These are phyloP conservation scores for Conops quadrifasciatus DNA, from an alignment of 2,888 invertebrate genomes.

Conservation along the genomic window DNA sequence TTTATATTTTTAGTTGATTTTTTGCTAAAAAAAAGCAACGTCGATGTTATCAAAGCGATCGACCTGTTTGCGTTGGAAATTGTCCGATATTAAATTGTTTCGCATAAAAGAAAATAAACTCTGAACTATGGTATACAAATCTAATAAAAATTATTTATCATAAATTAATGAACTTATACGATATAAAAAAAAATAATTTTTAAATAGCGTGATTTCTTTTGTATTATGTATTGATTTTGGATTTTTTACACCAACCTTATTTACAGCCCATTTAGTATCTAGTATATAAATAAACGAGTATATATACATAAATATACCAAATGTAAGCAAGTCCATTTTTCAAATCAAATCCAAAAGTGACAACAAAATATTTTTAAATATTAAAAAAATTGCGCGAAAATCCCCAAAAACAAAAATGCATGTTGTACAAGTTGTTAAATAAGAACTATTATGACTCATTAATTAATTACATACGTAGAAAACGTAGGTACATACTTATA, in stretches of 20 bases:
- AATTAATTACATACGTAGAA: conserved; percentile 7
- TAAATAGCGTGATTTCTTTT: conserved; percentile 46
- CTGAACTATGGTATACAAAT: no score
- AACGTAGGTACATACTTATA: conserved; percentile 37
- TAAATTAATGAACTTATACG: not conserved
- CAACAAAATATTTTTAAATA: conserved; percentile 36
- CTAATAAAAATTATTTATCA: no score
- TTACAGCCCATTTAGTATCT: conserved; percentile 43
- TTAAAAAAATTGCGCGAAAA: conserved; percentile 8
- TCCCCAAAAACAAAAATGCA: conserved; percentile 37
- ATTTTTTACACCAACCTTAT: conserved; percentile 48
- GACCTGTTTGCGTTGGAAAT: no score
- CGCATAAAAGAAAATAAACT: no score
- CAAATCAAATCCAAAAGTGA: conserved; percentile 44
- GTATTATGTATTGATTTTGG: conserved; percentile 47
- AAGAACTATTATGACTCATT: no score
- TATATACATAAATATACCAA: conserved; percentile 46
- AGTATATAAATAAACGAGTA: conserved; percentile 45
- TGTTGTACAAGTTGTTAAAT: conserved; percentile 10
- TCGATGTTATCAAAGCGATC: not conserved
- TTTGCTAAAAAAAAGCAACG: no score
- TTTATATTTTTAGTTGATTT: no score
- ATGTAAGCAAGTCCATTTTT: conserved; percentile 46
- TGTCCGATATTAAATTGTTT: no score
- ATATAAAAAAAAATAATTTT: conserved; percentile 42